Percentiles rank a stretch among this genome's conserved stretches.
Conservation (phyloP, 2,797 vertebrate species). For the Lophius americanus region DNA sequence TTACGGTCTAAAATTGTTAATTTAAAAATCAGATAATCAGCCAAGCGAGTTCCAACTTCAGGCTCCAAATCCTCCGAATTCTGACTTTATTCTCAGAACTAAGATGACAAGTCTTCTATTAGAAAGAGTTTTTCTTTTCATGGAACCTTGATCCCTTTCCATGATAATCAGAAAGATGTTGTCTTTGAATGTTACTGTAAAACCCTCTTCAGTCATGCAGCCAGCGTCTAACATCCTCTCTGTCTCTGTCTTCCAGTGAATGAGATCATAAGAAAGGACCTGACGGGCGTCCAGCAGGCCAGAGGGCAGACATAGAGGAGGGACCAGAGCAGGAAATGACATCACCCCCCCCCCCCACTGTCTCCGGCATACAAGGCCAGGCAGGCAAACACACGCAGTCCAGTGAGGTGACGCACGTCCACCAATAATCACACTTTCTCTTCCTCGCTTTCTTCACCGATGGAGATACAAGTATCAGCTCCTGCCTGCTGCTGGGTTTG, state of each 20-base stretch:
- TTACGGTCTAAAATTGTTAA: too few relatives aligned
- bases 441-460: conserved; percentile 29
- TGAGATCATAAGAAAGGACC: conserved; percentile 99
- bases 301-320: conserved; percentile 91
- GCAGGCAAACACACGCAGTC: conserved; percentile 5
- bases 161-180: not conserved
- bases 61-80: too few relatives aligned
- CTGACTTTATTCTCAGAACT: too few relatives aligned
- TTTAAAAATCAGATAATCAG: too few relatives aligned
- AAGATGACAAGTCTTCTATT: too few relatives aligned
- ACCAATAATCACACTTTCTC: conserved; percentile 28
- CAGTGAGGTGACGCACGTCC: conserved; percentile 37
- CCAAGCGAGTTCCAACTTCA: too few relatives aligned
- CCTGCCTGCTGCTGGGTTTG: conserved; percentile 37
- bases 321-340: conserved; percentile 69
- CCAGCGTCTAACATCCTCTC: conserved; percentile 14
- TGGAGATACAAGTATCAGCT: conserved; percentile 24
- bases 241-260: conserved; percentile 86
- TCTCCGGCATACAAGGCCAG: not conserved
- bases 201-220: too few relatives aligned
- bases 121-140: too few relatives aligned
- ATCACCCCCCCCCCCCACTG: conserved; percentile 4
- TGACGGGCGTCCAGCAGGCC: conserved; percentile 92
- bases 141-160: too few relatives aligned
- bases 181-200: not conserved